Base-by-base conservation (phyloP, 2,113 vertebrate genomes). In the Albula goreensis region DNA sequence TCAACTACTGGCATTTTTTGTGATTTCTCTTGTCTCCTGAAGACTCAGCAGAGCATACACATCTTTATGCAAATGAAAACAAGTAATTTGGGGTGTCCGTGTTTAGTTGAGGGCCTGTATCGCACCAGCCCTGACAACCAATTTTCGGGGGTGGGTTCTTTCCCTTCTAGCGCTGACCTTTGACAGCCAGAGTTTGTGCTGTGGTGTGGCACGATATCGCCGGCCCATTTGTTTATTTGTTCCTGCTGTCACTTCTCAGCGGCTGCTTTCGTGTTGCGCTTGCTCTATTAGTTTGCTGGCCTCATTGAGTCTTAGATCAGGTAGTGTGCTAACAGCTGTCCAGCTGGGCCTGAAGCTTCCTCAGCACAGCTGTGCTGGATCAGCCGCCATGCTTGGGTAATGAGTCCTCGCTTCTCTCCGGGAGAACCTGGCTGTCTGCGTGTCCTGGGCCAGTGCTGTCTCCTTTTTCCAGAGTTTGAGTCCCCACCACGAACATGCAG, bases 321-420 rank as follows among this genome's bases (percentile, higher is more conserved):
- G 91, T 91, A 93, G 93, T 92, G 90, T 92, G 93, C 88, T 91
- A 96, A 96, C 95, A 96, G 93, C 95, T 96, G 95, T 94, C 93
- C 93, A 91, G 92, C 91, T 94, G 92, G 93, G 94, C 91, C 93
- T 93, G 91, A 91, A 93, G 94, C 95, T 95, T 96, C 92, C 95
- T 92, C 93, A 89, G 80, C 93, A 94, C 95, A 95, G 95, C 93
- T 96, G 94, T 94, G 92, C 91, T 92, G 91, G 93, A 94, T 90
- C 92, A 93, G 89, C 87, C 92, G 93, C 94, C 94, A 92, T 93
- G 92, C 92, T 95, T 92, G 92, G 90, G 92, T 96, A 95, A 96
- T 96, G 95, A 96, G 94, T 94, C 92, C 90, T 93, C 93, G 89
- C 93, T 91, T 91, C 92, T 93, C 94, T 89, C 92, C 89, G 92